A percentile compares a stretch with the other conserved stretches of the same genome.
These are phyloP conservation scores for Platanista minor DNA, from an alignment of 2,113 vertebrate species.

Conservation along the genomic window DNA sequence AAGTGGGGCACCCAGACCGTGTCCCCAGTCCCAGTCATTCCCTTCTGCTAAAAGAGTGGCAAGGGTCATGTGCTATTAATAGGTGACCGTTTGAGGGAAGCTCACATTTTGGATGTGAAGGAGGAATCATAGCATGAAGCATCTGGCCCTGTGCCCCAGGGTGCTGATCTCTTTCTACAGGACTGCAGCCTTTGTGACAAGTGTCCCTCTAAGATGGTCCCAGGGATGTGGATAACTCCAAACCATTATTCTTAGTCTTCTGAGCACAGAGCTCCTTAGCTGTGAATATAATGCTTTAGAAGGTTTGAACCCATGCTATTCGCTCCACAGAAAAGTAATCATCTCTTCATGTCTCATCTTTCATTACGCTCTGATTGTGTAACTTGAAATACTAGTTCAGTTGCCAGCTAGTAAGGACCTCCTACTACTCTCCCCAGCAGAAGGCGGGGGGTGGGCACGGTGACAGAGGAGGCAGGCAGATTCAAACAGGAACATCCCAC, in stretches of 20 bases:
- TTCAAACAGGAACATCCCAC: neutral
- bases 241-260: accelerated
- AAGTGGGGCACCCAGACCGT: neutral
- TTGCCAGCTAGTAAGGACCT: neutral
- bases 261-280: neutral
- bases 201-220: neutral
- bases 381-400: neutral
- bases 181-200: neutral
- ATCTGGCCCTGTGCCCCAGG: neutral
- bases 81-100: neutral
- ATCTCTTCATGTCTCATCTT: neutral
- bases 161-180: neutral
- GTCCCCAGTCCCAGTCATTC: neutral
- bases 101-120: neutral
- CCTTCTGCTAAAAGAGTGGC: neutral
- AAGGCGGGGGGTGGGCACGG: accelerated
- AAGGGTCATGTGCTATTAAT: neutral
- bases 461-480: neutral
- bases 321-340: neutral
- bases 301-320: neutral
- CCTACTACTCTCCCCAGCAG: neutral
- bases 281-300: neutral
- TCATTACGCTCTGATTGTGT: neutral
- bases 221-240: accelerated
- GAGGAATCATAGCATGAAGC: neutral